Evolutionary conservation across 2,113 vertebrate genomes (phyloP), one percentile per base, ranked within the genome.

Genomic region (Pelvicachromis taeniatus): DNA sequence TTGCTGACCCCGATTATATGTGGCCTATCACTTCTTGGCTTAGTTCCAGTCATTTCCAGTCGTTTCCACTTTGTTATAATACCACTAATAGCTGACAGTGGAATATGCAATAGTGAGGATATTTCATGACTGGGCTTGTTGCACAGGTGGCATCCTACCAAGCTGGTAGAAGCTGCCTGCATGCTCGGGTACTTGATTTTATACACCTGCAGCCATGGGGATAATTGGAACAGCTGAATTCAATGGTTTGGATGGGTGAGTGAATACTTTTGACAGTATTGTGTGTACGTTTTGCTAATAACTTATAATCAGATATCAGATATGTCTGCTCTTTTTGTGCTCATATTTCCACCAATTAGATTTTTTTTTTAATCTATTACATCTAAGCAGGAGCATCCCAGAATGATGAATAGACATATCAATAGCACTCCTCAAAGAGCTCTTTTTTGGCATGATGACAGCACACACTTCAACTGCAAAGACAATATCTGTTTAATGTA

Each of bases 1-100:
- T n/a, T 61, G 31, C 31, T n/a, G 31, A n/a, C 58, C 29, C 31
- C 0, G 0, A 61, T 33, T 61, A 19, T 61, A n/a, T 31, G 0
- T 1, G 9, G 31, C 9, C 31, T 61, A 61, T 61, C 31, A 61
- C 31, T 35, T 61, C 58, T 61, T 61, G 58, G 31, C 58, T 2
- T 33, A 33, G 33, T 33, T 33, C 33, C 7, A 7, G 6, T 61
- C 35, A n/a, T 9, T 61, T 35, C 17, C 58, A 35, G 58, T 61
- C 19, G 17, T 9, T 61, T 61, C 17, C 58, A 61, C 58, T 61
- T 61, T 61, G 58, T 35, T 61, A 61, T 33, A 19, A 33, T 61
- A 19, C 58, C 58, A 61, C 31, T 61, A 19, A 61, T 29, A 61
- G 29, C 58, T 33, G 58, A 33, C 29, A 33, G 58, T 61, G 58